phyloP scores from a whole-genome alignment of 2,797 vertebrate genomes.

The Craterocephalus amniculus region DNA sequence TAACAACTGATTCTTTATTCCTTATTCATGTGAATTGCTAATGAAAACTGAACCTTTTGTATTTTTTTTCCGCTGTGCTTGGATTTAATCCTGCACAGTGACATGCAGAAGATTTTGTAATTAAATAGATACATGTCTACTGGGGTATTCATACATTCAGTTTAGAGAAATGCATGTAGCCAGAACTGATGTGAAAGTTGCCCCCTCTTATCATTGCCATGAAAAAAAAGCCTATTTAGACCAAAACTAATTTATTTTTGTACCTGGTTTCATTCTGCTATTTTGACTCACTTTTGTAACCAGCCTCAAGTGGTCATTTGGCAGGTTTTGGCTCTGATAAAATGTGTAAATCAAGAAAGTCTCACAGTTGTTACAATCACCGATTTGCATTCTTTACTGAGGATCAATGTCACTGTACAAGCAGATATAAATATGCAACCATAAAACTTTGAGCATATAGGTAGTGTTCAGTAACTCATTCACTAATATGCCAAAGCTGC shows the following conservation, averaged over 20 bases:
- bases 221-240: too few species aligned
- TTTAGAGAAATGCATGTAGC: not conserved
- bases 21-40: conserved; percentile 9
- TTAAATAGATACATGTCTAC: conserved; percentile 11
- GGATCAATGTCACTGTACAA: conserved; percentile 78
- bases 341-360: not conserved
- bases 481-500: conserved; percentile 70
- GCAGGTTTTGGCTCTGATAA: too few species aligned
- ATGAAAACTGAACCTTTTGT: conserved; percentile 23
- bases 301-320: too few species aligned
- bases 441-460: conserved; percentile 72
- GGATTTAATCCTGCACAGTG: not conserved
- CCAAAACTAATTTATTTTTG: too few species aligned
- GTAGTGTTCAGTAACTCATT: conserved; percentile 75
- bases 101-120: conserved; percentile 46
- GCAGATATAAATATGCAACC: conserved; percentile 85
- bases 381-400: conserved; percentile 73
- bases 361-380: conserved; percentile 57
- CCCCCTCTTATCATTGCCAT: too few species aligned
- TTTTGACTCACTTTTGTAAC: too few species aligned
- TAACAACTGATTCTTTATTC: not conserved
- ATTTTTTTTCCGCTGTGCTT: conserved; percentile 5
- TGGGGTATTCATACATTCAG: not conserved
- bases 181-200: too few species aligned
- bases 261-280: too few species aligned